Percentiles rank a stretch among this genome's conserved stretches.
phyloP scores from a whole-genome alignment of 2,888 invertebrate species.

The Orthosia incerta region DNA sequence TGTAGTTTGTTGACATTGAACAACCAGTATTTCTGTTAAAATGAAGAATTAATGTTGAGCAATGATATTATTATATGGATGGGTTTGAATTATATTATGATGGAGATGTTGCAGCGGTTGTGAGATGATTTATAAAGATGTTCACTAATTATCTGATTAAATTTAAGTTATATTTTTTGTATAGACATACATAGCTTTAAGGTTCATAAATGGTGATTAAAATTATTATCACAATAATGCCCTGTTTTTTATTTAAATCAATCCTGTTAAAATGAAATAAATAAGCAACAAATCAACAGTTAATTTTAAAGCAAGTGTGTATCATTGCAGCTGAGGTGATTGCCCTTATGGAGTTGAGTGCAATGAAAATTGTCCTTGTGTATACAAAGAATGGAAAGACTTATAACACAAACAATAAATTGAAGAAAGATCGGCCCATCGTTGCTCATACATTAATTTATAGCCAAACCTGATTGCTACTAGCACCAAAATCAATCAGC shows the following conservation, averaged over 20 bases:
- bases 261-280: background rate
- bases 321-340: too few relatives aligned
- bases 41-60: slow-evolving; percentile 78
- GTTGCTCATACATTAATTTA: too few relatives aligned
- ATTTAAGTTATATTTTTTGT: slow-evolving; percentile 90
- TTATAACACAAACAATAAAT: too few relatives aligned
- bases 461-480: too few relatives aligned
- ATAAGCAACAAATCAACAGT: too few relatives aligned
- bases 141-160: slow-evolving; percentile 90
- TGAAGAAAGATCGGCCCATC: too few relatives aligned
- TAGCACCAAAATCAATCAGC: too few relatives aligned
- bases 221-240: slow-evolving; percentile 84
- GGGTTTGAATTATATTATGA: slow-evolving; percentile 85
- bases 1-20: slow-evolving; percentile 71
- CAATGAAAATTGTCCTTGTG: too few relatives aligned
- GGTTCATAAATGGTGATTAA: slow-evolving; percentile 85
- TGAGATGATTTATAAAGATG: slow-evolving; percentile 90
- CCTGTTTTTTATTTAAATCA: slow-evolving; percentile 44
- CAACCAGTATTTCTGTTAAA: slow-evolving; percentile 78
- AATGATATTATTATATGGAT: slow-evolving; percentile 84
- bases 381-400: too few relatives aligned
- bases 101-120: slow-evolving; percentile 89
- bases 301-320: too few relatives aligned
- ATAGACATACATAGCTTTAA: slow-evolving; percentile 88
- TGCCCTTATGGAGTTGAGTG: too few relatives aligned